Evolutionary conservation across 2,113 vertebrate genomes (phyloP), one percentile per base, ranked within the genome.

Genomic region (Drymodes brunneopygia): DNA sequence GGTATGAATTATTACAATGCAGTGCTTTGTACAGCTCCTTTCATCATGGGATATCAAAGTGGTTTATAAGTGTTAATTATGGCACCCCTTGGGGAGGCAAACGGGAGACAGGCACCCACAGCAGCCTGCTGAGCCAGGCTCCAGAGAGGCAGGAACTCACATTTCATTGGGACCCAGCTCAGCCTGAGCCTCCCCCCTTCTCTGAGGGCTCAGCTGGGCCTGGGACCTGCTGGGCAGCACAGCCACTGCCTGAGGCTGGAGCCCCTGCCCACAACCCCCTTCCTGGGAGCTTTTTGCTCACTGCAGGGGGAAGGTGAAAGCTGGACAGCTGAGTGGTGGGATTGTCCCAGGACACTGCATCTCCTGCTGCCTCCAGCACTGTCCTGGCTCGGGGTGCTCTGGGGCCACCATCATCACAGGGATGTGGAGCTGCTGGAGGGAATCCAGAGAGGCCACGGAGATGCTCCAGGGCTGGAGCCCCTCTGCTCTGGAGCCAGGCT

Each of bases 1-100:
- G 82, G 79, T 84, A 90, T 95, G 93, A 96, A 78, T 95, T 95
- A 94, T 92, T 91, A 85, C 81, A 95, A 95, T 61, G 75, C 58
- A 35, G 65, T 75, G 60, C 74, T 89, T 95, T 89, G 92, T 86
- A 24, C 53, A 81, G 92, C 71, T 95, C 81, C 87, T 97, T 97
- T 97, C 97, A 96, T 95, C 91, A 71, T 70, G 87, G 84, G 81
- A 85, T 96, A 95, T 96, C 96, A 96, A 95, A 96, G 87, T 57
- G 72, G 13, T 95, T 97, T 91, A 91, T 91, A 94, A 88, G 91
- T 81, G 71, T 95, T 95, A 94, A 94, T 96, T 95, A 94, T 86
- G 79, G 51, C 73, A 78, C 67, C 89, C 94, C 82, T 71, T 47
- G 8, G 87, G 94, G 93, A 91, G 81, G 81, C 38, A 21, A n/a